Conservation (phyloP, 2,797 vertebrate genomes). For the Lepus townsendii region DNA sequence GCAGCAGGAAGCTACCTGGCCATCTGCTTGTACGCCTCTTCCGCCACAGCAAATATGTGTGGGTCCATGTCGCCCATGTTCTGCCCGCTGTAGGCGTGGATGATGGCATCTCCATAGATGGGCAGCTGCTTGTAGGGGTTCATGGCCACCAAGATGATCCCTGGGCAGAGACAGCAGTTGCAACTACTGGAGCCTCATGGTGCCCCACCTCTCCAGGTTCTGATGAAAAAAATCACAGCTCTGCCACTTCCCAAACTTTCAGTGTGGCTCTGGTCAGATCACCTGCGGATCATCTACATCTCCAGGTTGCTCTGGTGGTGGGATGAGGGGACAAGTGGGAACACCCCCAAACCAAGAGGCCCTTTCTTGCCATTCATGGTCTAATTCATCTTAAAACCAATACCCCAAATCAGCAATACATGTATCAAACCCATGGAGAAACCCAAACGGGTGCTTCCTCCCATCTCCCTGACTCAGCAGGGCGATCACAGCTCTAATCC, state of each 20-base stretch:
- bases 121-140: constrained; percentile 97
- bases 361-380: not conserved
- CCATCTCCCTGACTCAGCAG: not conserved
- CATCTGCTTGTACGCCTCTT: constrained; percentile 99
- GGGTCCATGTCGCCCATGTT: constrained; percentile 99
- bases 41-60: constrained; percentile 98
- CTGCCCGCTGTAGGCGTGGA: constrained; percentile 98
- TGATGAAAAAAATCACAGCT: not conserved
- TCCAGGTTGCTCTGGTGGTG: not conserved
- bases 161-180: constrained; percentile 84
- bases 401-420: not conserved
- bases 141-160: constrained; percentile 98
- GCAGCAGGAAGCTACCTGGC: constrained; percentile 91
- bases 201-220: not conserved
- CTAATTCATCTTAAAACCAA: not conserved
- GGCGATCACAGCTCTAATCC: not conserved
- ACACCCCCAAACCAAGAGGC: not conserved
- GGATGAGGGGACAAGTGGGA: not conserved
- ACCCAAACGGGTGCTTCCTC: not conserved
- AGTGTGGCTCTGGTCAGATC: not conserved
- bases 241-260: not conserved
- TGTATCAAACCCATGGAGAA: not conserved
- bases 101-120: constrained; percentile 97
- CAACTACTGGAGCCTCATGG: not conserved
- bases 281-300: too few relatives aligned